Evolutionary conservation across 1,140 invertebrate species (phyloP).

Genomic region (Adelges cooleyi): DNA sequence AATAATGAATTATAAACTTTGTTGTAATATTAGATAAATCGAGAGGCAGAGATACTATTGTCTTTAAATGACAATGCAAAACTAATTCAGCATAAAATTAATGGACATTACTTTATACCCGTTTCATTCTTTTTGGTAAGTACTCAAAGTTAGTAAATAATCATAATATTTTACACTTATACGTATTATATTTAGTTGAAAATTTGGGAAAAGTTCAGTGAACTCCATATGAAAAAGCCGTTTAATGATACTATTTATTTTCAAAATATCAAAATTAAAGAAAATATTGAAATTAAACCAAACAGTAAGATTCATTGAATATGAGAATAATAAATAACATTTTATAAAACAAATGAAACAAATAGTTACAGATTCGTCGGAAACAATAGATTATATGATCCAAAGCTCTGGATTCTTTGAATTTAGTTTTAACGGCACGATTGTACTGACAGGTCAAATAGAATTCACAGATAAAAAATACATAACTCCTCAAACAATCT

Average conservation of each 20-base stretch:
- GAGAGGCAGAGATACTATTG: no score
- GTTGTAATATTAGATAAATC: no score
- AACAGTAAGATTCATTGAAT: not conserved
- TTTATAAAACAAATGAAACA: no score
- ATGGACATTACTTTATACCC: not conserved
- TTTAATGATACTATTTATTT: not conserved
- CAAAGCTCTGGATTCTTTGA: constrained; percentile 3
- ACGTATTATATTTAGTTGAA: not conserved
- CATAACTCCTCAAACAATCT: no score
- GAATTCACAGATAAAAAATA: not conserved
- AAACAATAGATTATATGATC: not conserved
- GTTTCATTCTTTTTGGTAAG: not conserved
- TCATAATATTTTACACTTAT: no score
- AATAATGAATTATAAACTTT: no score
- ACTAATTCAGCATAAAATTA: not conserved
- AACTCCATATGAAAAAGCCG: not conserved
- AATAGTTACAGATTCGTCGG: not conserved
- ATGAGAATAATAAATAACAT: no score
- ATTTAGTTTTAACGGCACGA: not conserved
- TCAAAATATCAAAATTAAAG: not conserved
- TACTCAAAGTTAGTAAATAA: not conserved
- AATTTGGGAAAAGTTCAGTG: not conserved
- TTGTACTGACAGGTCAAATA: not conserved
- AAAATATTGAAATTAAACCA: not conserved
- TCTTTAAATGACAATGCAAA: no score